Base-by-base conservation (phyloP, 2,797 vertebrate genomes). In the Oreochromis mossambicus region DNA sequence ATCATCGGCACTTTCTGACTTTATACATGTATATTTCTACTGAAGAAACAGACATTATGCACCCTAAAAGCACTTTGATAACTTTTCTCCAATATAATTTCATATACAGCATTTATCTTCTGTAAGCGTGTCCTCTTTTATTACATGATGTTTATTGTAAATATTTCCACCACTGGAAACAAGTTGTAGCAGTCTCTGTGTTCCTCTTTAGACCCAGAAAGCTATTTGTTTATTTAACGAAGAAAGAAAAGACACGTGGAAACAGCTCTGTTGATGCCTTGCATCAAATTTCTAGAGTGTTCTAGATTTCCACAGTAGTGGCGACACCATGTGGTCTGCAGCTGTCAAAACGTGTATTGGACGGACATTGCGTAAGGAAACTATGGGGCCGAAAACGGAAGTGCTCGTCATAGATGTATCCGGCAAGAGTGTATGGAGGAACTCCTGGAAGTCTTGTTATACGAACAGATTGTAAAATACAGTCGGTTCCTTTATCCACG, bases 241-340 rank as follows among this genome's bases (percentile, higher is more conserved):
- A 14, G 41, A 48, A 34, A 0, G 41, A 29, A 73, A 46, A 26
- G 41, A 48, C 41, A 70, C 68, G 68, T 48, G 68, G 41, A 73
- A 73, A 58, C 7, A 19, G 1, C 8, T 17, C 24, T 21, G 7
- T 7, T 43, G 10, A 26, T 55, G 2, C 36, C 17, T 46, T 2
- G n/a, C 17, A 26, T 24, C 11, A 29, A 6, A 61, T 54, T 61
- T 84, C 58, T 13, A 26, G 61, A 83, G 15, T 14, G 6, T 78
- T 80, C 56, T 52, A 11, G 2, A 15, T 32, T 77, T 10, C 14
- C 14, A 55, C 17, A 73, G 15, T 34, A 36, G 29, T 52, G 56
- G 92, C 89, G 92, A 83, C 92, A 92, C 78, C 93, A 14, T 73
- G 92, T 89, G 95, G 92, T 21, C 5, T 10, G 21, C 6, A 34